Conservation (phyloP, 2,113 vertebrate genomes). For the Triplophysa tibetana region DNA sequence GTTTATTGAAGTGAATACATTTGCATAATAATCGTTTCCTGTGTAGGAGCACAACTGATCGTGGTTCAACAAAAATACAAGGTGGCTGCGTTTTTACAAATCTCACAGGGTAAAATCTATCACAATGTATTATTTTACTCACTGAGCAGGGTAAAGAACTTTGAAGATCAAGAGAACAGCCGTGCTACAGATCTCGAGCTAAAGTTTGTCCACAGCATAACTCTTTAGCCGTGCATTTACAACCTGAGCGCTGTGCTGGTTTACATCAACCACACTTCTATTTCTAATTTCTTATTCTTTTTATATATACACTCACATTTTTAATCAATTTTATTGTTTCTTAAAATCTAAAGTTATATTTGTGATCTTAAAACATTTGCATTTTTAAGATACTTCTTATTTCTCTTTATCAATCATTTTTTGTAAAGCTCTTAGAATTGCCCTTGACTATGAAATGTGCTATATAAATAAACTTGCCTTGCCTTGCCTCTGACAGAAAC, state of each 20-base stretch:
- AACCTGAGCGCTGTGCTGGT: too few species aligned
- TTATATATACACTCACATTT: too few species aligned
- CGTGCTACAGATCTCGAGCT: constrained; percentile 22
- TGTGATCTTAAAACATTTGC: too few species aligned
- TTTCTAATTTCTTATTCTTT: too few species aligned
- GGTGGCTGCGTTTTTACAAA: constrained; percentile 35
- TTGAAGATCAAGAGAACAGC: constrained; percentile 67
- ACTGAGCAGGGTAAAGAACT: constrained; percentile 46
- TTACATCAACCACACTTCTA: too few species aligned
- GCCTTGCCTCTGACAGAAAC: neutral
- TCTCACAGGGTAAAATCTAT: constrained; percentile 52
- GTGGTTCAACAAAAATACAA: constrained; percentile 63
- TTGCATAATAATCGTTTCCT: constrained; percentile 58
- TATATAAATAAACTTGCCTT: too few species aligned
- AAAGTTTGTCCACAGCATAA: constrained; percentile 52
- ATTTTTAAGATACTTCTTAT: too few species aligned
- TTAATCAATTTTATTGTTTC: too few species aligned
- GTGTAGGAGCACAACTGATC: constrained; percentile 57
- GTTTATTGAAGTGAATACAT: constrained; percentile 53
- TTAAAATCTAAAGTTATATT: too few species aligned
- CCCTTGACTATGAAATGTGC: too few species aligned
- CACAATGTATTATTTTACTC: constrained; percentile 50
- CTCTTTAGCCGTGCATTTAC: neutral
- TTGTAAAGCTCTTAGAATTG: too few species aligned
- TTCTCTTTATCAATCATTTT: too few species aligned